A percentile compares a stretch with the other conserved stretches of the same genome.
phyloP scores from a whole-genome alignment of 1,140 invertebrate genomes.

The Hycleus phaleratus region DNA sequence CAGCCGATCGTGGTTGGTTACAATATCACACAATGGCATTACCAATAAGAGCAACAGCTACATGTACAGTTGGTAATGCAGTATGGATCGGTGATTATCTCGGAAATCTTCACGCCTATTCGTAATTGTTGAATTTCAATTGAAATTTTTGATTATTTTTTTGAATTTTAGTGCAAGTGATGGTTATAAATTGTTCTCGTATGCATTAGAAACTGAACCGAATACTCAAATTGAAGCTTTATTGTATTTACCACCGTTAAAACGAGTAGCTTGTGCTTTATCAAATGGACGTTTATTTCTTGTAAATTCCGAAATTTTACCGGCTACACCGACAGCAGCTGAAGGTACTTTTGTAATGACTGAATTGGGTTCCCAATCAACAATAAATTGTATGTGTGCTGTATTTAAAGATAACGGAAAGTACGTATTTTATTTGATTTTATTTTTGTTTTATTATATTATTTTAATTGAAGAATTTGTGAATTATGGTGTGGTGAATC shows the following conservation, averaged over 20 bases:
- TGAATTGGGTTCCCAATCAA: conserved; percentile 60
- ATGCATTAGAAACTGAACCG: conserved; percentile 47
- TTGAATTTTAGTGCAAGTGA: conserved; percentile 42
- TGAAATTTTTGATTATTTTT: conserved; percentile 1
- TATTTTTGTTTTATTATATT: neutral
- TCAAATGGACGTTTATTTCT: conserved; percentile 69
- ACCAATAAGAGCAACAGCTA: conserved; percentile 53
- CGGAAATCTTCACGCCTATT: conserved; percentile 73
- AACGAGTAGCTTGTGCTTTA: conserved; percentile 63
- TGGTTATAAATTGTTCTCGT: conserved; percentile 50
- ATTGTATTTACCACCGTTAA: conserved; percentile 54
- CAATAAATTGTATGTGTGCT: conserved; percentile 52
- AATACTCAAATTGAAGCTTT: conserved; percentile 54
- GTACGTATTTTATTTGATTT: conserved; percentile 33
- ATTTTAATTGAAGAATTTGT: conserved; percentile 41
- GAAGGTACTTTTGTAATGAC: conserved; percentile 69
- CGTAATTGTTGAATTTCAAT: conserved; percentile 39
- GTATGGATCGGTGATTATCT: conserved; percentile 83
- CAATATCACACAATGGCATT: conserved; percentile 48
- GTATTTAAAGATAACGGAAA: conserved; percentile 39
- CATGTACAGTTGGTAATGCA: conserved; percentile 58
- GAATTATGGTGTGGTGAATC: conserved; percentile 73
- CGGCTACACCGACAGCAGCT: conserved; percentile 52
- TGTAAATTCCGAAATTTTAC: conserved; percentile 53
- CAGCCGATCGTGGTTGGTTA: conserved; percentile 50